Evolutionary conservation across 2,113 vertebrate genomes (phyloP), one percentile per base, ranked within the genome.

Genomic region (Calypte anna): DNA sequence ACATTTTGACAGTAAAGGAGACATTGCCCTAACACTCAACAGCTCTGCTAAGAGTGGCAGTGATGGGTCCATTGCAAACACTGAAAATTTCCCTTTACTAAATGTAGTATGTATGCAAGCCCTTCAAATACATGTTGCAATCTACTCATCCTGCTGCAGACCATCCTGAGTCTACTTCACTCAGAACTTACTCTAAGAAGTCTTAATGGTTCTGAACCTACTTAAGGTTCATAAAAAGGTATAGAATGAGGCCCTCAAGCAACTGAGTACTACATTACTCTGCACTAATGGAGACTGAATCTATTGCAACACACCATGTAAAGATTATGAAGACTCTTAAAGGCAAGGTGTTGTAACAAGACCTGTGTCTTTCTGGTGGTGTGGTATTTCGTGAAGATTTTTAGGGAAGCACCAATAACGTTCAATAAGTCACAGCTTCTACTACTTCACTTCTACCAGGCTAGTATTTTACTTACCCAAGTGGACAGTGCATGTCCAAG

Each of bases 401-500:
- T 23, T 33, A 20, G 3, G 10, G 3, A 64, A 61, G n/a, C 1
- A 40, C 16, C 50, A 10, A 23, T 3, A 73, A 11, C 0, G 5
- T 8, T 27, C 46, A 77, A 10, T 18, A 44, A 77, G 12, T 5
- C 38, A 75, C 0, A 9, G 30, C 7, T 5, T 40, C 40, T 40
- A 40, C 40, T 40, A 40, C 40, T 40, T 40, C 40, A 22, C 61
- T 40, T 31, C 57, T 50, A 43, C 9, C 14, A 61, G 18, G 46
- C 6, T 63, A 12, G 0, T 20, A 13, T 67, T 66, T 93, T 61
- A 97, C 99, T 99, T 95, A 99, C 99, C 99, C 99, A 99, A 57
- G 99, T 99, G 51, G 99, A 99, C 75, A 99, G 92, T 8, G 98
- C 98, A 81, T 99, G 99, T 2, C 99, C 98, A 89, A 99, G 97